These are phyloP conservation scores for Cepaea hortensis DNA, from an alignment of 2,888 invertebrate species.

Conservation along the genomic window DNA sequence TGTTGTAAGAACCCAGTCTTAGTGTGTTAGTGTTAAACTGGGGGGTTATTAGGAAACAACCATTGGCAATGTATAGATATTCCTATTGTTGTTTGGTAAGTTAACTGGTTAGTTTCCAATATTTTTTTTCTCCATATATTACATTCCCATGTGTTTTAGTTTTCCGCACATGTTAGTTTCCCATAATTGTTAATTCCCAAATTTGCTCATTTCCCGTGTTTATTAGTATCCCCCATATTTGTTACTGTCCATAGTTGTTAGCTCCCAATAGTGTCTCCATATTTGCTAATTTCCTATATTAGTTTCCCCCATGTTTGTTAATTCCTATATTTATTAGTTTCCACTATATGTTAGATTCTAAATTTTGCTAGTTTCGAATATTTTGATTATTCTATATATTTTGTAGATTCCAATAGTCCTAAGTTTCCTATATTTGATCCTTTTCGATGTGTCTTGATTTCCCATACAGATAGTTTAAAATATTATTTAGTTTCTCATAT, in stretches of 20 bases:
- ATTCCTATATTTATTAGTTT: neutral
- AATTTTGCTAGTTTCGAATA: neutral
- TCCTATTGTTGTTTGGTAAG: slow-evolving; percentile 21
- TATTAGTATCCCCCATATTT: too few species aligned
- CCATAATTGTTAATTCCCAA: too few species aligned
- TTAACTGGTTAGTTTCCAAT: neutral
- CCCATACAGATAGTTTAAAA: too few species aligned
- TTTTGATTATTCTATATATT: neutral
- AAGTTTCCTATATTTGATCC: neutral
- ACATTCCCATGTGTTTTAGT: too few species aligned
- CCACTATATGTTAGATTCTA: neutral
- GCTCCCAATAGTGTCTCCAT: neutral
- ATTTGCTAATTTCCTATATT: neutral
- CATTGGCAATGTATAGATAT: neutral
- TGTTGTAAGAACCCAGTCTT: neutral
- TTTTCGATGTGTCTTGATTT: too few species aligned
- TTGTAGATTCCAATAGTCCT: neutral
- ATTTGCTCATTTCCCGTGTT: too few species aligned
- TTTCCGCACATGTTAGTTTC: too few species aligned
- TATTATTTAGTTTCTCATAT: too few species aligned
- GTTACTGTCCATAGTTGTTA: too few species aligned
- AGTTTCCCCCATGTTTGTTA: neutral
- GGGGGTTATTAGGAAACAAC: neutral
- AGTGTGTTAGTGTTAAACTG: too few species aligned
- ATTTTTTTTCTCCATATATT: too few species aligned